These are phyloP conservation scores for Pyrrhosoma nymphula DNA, from an alignment of 2,888 invertebrate genomes.

Conservation along the genomic window DNA sequence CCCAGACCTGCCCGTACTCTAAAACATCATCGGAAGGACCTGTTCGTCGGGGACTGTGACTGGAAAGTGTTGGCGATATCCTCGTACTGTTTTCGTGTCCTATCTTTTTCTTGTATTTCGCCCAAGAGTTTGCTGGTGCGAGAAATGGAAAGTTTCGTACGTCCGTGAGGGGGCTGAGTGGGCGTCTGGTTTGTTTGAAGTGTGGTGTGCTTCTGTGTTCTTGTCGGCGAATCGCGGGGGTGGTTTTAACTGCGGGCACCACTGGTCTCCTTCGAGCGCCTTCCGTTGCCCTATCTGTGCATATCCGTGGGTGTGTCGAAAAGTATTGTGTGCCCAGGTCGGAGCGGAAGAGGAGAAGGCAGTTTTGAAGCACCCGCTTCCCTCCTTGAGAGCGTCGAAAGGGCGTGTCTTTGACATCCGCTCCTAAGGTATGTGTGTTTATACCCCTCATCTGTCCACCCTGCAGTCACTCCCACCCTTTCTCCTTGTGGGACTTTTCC, in stretches of 20 bases:
- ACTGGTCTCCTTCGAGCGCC: neutral
- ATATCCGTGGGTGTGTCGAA: neutral
- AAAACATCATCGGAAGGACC: neutral
- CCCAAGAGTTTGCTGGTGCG: neutral
- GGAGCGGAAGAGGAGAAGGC: conserved; percentile 13
- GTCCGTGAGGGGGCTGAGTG: neutral
- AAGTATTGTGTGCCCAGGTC: neutral
- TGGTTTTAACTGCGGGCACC: neutral
- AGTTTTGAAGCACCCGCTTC: neutral
- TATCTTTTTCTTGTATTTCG: neutral
- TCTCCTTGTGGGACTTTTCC: neutral
- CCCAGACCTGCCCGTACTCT: neutral
- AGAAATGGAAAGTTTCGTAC: neutral
- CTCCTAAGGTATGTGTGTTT: conserved; percentile 47
- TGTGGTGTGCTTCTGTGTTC: neutral
- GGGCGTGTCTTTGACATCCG: conserved; percentile 54
- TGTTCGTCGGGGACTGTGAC: neutral
- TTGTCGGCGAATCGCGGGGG: neutral
- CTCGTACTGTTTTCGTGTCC: neutral
- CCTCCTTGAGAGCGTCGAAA: neutral
- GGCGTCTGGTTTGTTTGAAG: neutral
- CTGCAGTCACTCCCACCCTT: neutral
- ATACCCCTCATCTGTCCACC: neutral
- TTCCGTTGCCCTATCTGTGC: neutral
- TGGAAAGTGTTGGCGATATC: no score